phyloP scores from a whole-genome alignment of 2,888 invertebrate species.

The Portevinia maculata region DNA sequence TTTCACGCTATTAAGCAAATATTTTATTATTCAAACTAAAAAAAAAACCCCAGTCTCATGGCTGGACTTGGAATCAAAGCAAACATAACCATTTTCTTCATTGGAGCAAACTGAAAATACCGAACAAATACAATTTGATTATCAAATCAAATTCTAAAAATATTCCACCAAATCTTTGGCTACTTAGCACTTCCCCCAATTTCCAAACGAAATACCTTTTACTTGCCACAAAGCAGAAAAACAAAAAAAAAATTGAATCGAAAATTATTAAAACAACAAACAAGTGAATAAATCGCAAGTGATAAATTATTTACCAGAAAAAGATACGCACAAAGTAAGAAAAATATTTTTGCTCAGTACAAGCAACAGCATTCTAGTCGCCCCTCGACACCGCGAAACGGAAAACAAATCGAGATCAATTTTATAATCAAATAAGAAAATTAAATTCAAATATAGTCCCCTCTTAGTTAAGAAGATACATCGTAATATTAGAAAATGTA shows the following conservation, averaged over 20 bases:
- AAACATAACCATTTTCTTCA: conserved; percentile 26
- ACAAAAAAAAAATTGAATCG: conserved; percentile 2
- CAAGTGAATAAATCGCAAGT: conserved; percentile 74
- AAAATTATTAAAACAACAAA: conserved; percentile 73
- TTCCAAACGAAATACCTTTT: not conserved
- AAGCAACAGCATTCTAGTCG: conserved; percentile 23
- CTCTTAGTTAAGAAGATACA: conserved; percentile 17
- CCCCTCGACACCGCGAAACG: not conserved
- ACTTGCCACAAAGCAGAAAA: conserved; percentile 34
- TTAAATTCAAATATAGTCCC: conserved; percentile 35
- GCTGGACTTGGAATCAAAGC: conserved; percentile 41
- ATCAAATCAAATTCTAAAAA: conserved; percentile 69
- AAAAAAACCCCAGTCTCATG: conserved; percentile 12
- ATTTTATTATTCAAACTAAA: not conserved
- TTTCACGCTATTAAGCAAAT: not conserved
- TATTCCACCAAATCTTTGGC: conserved; percentile 59
- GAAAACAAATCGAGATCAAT: not conserved
- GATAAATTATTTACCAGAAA: conserved; percentile 71
- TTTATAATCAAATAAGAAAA: conserved; percentile 1
- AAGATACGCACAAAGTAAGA: conserved; percentile 53
- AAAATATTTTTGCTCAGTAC: conserved; percentile 67
- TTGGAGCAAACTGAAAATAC: conserved; percentile 39
- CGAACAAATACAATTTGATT: conserved; percentile 50
- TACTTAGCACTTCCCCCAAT: conserved; percentile 25
- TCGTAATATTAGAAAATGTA: conserved; percentile 17